Evolutionary conservation across 2,888 invertebrate genomes (phyloP), one percentile per base, ranked within the genome.

Genomic region (Drosophila kambysellisi): DNA sequence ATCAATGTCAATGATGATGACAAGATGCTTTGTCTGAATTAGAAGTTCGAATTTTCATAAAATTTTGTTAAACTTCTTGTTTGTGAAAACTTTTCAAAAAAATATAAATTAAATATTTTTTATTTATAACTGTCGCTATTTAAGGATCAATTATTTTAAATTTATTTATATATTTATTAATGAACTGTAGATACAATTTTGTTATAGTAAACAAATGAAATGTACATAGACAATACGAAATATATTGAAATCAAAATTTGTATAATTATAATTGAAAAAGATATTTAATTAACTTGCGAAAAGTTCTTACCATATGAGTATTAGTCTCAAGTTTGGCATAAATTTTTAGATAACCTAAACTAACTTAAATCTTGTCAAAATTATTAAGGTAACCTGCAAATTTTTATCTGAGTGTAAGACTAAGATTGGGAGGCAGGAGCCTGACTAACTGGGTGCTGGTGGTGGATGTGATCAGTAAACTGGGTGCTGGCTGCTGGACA

Each of bases 401-500:
- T 17, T 53, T 53, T 32, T 17, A 17, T 35, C 25, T 17, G 35
- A 25, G 35, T 37, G 53, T 37, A 9, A 66, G 60, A 48, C 74
- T 58, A 35, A 66, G 50, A 58, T 62, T 68, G 52, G 61, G 51
- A 50, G 39, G 11, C 15, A 58, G 29, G 37, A 30, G 43, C 41
- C 41, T 20, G 20, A 48, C 54, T n/a, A 20, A 32, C 8, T 60
- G 48, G 29, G 29, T 39, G 35, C 46, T 52, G 20, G 11, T 32
- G 39, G 32, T 56, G 52, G 53, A 53, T 39, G 54, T 59, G 64
- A 53, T 66, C 65, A 60, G 67, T 54, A 62, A 68, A 60, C 61
- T 68, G 75, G 57, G 57, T 69, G 56, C 63, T 67, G 56, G 61
- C 48, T 65, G 64, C 63, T 59, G 37, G 64, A 65, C 79, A 87